Evolutionary conservation across 2,888 invertebrate genomes (phyloP).

Genomic region (Venusia cambrica): DNA sequence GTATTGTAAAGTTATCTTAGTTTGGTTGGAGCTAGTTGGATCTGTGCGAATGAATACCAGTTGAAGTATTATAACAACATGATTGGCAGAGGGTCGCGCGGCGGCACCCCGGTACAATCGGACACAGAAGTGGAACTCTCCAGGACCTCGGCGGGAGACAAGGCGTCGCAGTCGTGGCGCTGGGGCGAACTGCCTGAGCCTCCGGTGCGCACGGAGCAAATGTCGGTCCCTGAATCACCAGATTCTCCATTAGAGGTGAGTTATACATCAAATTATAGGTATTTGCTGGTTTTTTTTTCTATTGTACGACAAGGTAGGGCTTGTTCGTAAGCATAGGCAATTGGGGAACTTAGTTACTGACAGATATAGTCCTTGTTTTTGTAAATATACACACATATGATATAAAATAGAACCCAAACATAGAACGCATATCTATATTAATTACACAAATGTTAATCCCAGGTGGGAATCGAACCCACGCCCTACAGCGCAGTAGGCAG

Average conservation of each 20-base stretch:
- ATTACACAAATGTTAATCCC: too few relatives aligned
- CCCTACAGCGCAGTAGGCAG: too few relatives aligned
- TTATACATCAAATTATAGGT: too few relatives aligned
- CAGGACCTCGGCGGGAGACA: slow-evolving; percentile 59
- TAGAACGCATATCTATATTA: too few relatives aligned
- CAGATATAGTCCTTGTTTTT: too few relatives aligned
- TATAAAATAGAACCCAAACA: too few relatives aligned
- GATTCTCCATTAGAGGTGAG: slow-evolving; percentile 34
- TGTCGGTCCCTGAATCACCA: slow-evolving; percentile 38
- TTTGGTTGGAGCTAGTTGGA: neutral
- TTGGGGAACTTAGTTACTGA: too few relatives aligned
- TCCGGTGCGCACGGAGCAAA: slow-evolving; percentile 50
- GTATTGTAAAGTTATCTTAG: too few relatives aligned
- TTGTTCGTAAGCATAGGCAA: too few relatives aligned
- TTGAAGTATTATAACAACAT: neutral
- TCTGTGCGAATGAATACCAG: neutral
- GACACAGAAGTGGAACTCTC: slow-evolving; percentile 95
- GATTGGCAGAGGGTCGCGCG: slow-evolving; percentile 80
- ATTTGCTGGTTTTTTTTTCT: slow-evolving; percentile 2
- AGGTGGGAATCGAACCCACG: too few relatives aligned
- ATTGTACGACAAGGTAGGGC: too few relatives aligned
- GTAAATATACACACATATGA: too few relatives aligned
- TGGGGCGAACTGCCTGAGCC: slow-evolving; percentile 93
- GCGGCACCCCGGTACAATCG: slow-evolving; percentile 93
- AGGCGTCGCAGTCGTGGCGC: slow-evolving; percentile 89